Evolutionary conservation across 2,888 invertebrate genomes (phyloP), one percentile per base, ranked within the genome.

Genomic region (Pristionchus fissidentatus): DNA sequence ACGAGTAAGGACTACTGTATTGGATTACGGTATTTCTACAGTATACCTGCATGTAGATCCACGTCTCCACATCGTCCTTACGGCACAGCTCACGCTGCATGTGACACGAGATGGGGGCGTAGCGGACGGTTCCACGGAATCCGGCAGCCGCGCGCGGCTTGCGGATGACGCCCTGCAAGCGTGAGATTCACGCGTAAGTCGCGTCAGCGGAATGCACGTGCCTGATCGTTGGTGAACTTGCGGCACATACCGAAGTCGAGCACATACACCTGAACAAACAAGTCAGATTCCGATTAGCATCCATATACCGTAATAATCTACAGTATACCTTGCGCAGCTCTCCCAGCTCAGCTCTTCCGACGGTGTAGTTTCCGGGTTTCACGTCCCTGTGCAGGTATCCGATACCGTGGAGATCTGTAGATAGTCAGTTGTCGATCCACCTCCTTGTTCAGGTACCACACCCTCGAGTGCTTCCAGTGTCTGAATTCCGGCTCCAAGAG

Each of bases 41-140:
- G 32, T 43, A 22, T 46, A 77, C 43, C 77, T 77, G 77, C 77
- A 77, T 77, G 77, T 77, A 87, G 81, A 87, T 79, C 89, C 89
- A 89, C 19, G 86, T 88, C 82, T 89, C 89, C 85, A 87, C 83
- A 38, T 87, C 87, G 75, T 87, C 90, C 84, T 90, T 90, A 75
- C 88, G 84, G 86, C 90, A 90, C 75, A 89, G 85, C 62, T 90
- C 90, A 22, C 89, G 57, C 82, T 89, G 89, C 75, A 90, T 83
- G 80, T 90, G 90, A 85, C 90, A 90, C 83, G 88, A 87, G 84
- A 90, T 88, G 57, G 90, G 88, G 1, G 90, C 90, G 84, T 90
- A 90, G 62, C 90, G 87, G 80, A 90, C 90, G 81, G 90, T 90
- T 80, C 90, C 90, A 57, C 90, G 89, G 86, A 90, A 90, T 13